Conservation (phyloP, 2,888 invertebrate genomes). For the Antheraea yamamai region DNA sequence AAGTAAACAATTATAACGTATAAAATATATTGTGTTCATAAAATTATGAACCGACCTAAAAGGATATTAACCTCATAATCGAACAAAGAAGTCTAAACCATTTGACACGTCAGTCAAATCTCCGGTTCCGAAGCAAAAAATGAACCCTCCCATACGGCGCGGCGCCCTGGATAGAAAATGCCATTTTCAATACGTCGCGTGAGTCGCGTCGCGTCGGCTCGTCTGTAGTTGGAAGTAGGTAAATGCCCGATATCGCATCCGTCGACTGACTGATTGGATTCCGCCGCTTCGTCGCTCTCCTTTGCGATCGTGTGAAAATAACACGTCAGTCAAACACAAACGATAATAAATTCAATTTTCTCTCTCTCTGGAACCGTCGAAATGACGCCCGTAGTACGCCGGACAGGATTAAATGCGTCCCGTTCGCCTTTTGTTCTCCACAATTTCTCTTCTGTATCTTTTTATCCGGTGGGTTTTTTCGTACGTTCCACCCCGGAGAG, state of each 20-base stretch:
- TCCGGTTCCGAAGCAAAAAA: slow-evolving; percentile 29
- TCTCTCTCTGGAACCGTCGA: slow-evolving; percentile 59
- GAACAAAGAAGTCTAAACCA: slow-evolving; percentile 23
- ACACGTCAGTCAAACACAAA: slow-evolving; percentile 80
- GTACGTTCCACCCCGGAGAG: slow-evolving; percentile 34
- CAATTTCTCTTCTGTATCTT: slow-evolving; percentile 61
- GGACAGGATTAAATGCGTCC: slow-evolving; percentile 77
- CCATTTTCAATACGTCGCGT: slow-evolving; percentile 58
- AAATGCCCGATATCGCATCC: slow-evolving; percentile 57
- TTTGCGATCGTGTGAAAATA: slow-evolving; percentile 76
- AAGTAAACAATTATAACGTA: neutral
- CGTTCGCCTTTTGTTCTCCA: slow-evolving; percentile 75
- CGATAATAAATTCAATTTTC: slow-evolving; percentile 82
- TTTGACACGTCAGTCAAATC: slow-evolving; percentile 30
- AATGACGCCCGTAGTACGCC: slow-evolving; percentile 57
- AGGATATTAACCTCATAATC: slow-evolving; percentile 17
- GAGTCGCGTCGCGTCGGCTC: slow-evolving; percentile 41
- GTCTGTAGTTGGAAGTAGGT: slow-evolving; percentile 46
- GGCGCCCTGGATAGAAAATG: slow-evolving; percentile 49
- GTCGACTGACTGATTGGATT: slow-evolving; percentile 75
- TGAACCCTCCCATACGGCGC: slow-evolving; percentile 28
- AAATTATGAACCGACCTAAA: neutral
- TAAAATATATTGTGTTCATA: neutral
- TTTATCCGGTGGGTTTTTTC: slow-evolving; percentile 45
- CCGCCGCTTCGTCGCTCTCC: slow-evolving; percentile 55